Evolutionary conservation across 2,113 vertebrate genomes (phyloP).

Genomic region (Bos taurus): DNA sequence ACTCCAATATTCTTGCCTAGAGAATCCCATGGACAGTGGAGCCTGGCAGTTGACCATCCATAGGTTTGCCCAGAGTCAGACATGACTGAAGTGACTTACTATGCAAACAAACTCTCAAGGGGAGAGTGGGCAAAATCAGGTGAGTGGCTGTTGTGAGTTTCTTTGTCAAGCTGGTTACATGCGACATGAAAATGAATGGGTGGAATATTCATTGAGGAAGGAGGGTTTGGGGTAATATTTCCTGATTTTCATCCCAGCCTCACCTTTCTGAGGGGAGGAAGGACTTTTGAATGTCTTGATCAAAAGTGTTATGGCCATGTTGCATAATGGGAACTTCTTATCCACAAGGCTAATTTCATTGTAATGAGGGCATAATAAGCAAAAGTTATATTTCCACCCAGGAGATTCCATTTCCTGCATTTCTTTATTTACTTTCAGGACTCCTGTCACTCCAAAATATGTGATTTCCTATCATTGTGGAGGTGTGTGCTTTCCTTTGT

Average conservation of each 20-base stretch:
- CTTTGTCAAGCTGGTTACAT: background rate
- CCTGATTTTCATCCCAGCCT: background rate
- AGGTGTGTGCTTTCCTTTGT: background rate
- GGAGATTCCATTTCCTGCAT: background rate
- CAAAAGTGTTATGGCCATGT: background rate
- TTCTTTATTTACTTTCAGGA: background rate
- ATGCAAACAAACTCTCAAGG: background rate
- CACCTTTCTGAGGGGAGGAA: background rate
- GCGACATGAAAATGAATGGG: background rate
- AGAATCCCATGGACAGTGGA: background rate
- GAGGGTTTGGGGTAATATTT: background rate
- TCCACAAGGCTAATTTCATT: background rate
- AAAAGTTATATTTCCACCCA: background rate
- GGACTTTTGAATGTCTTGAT: background rate
- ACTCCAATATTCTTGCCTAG: background rate
- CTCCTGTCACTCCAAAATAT: background rate
- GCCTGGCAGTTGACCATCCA: accelerated
- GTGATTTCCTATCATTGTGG: background rate
- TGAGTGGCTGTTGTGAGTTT: background rate
- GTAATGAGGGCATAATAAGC: background rate
- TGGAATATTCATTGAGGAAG: background rate
- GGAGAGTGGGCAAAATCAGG: background rate
- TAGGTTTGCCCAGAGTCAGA: background rate
- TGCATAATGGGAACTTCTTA: background rate
- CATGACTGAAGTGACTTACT: background rate